Base-by-base conservation (phyloP, 2,888 invertebrate species). In the Marasmarcha lunaedactyla region DNA sequence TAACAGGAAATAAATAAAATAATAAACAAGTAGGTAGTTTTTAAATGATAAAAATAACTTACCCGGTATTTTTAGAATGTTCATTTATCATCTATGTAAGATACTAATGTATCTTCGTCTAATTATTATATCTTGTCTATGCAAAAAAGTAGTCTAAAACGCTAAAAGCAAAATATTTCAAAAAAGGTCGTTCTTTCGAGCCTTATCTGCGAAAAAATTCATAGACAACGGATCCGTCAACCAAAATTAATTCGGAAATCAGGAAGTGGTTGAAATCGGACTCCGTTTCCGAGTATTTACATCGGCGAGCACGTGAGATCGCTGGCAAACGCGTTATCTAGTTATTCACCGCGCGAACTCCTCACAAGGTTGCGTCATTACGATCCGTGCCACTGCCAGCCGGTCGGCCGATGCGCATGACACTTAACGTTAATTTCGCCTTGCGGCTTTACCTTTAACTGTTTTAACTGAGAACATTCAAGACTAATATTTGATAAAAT, bases 211-310 rank as follows among this genome's bases (percentile, higher is more conserved):
- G 1, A 45, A 49, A 57, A 46, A 48, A 41, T 20, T 9, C 25
- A 12, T 15, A 51, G 51, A 54, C 43, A 40, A 36, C 14, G 42
- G 35, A 40, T 14, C 11, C 40, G 25, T 4, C 11, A 38, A 33
- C 36, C 5, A 46, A 49, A 47, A 45, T 35, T 9, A 2, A 40
- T 45, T 61, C 51, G 12, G 49, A 33, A 36, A 30, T n/a, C 37
- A 14, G 45, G 40, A 61, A 58, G 46, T 43, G 34, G 5, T 13
- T 46, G 20, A 55, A 54, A 48, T 63, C 44, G 42, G 45, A 27
- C 41, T 15, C 13, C 13, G 38, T 46, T 52, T 57, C 45, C 35
- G 30, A 13, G 15, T 50, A 45, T 47, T 51, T 55, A 44, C 43
- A 44, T 42, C 4, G 2, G 12, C 2, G 4, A 12, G 3, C 30